Conservation (phyloP, 2,888 invertebrate species). For the Automeris io region DNA sequence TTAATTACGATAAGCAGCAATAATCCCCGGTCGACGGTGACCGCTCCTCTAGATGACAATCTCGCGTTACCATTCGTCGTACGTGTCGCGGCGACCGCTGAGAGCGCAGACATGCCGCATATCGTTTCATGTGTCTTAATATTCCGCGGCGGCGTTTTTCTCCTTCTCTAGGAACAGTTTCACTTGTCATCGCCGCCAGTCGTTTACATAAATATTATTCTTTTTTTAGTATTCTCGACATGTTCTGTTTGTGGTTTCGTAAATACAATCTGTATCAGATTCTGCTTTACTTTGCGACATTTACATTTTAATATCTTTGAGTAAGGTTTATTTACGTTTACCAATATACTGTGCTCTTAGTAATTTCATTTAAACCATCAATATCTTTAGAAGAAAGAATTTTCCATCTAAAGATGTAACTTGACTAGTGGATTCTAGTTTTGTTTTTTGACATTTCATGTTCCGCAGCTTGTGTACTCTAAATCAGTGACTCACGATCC, state of each 20-base stretch:
- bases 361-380: no score
- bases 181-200: slow-evolving; percentile 56
- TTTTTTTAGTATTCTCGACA: slow-evolving; percentile 61
- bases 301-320: neutral
- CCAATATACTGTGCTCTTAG: no score
- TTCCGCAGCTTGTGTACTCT: slow-evolving; percentile 19
- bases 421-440: slow-evolving; percentile 46
- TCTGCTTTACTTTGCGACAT: no score
- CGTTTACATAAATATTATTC: slow-evolving; percentile 60
- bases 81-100: slow-evolving; percentile 45
- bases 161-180: slow-evolving; percentile 53
- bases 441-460: slow-evolving; percentile 19
- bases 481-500: slow-evolving; percentile 45
- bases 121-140: slow-evolving; percentile 44
- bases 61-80: slow-evolving; percentile 43
- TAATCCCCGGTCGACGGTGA: slow-evolving; percentile 43
- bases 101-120: slow-evolving; percentile 38
- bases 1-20: slow-evolving; percentile 66
- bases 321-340: neutral
- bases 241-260: slow-evolving; percentile 43
- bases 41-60: slow-evolving; percentile 42
- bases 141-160: slow-evolving; percentile 49
- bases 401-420: no score
- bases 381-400: no score
- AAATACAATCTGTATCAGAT: slow-evolving; percentile 57